Base-by-base conservation (phyloP, 2,888 invertebrate genomes). In the Quadriops clusia region DNA sequence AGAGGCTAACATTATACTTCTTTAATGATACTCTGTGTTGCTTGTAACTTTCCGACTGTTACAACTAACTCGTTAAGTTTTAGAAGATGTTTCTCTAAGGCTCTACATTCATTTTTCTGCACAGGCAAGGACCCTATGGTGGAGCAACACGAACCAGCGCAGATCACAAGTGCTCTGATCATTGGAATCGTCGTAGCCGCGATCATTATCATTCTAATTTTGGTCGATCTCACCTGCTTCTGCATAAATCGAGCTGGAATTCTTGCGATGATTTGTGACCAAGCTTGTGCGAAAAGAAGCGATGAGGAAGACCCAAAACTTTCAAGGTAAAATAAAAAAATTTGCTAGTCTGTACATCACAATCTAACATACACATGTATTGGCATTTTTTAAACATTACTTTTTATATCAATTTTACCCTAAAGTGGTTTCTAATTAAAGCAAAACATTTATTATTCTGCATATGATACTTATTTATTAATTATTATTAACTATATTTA, bases 111-210 rank as follows among this genome's bases (percentile, higher is more conserved):
- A 32, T 32, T 37, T 33, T 38, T 33, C 32, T 15, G 25, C 28
- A 11, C 42, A 56, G 56, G 55, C 36, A 32, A 37, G 26, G 51
- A 51, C 30, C 36, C 49, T 4, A 38, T 46, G 28, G 44, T 50
- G 17, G 47, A 40, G 22, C 33, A 52, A 30, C 61, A 61, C 32
- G 60, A 63, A 23, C 58, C 54, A 16, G 67, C 75, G 34, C 57
- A 69, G 28, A 65, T 80, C 38, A 77, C 77, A 44, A 80, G 77
- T 47, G 74, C 76, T 8, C 73, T 82, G 33, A 84, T 93, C 47
- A 80, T 91, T 45, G 85, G 84, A 39, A 76, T 91, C 46, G 84
- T 90, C 17, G 67, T 91, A 36, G 81, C 78, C 22, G 81, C 85
- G 25, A 74, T 91, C 24, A 68, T 85, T 28, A 63, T 85, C 41